Base-by-base conservation (phyloP, 2,797 vertebrate genomes). In the Cirrhinus molitorella region DNA sequence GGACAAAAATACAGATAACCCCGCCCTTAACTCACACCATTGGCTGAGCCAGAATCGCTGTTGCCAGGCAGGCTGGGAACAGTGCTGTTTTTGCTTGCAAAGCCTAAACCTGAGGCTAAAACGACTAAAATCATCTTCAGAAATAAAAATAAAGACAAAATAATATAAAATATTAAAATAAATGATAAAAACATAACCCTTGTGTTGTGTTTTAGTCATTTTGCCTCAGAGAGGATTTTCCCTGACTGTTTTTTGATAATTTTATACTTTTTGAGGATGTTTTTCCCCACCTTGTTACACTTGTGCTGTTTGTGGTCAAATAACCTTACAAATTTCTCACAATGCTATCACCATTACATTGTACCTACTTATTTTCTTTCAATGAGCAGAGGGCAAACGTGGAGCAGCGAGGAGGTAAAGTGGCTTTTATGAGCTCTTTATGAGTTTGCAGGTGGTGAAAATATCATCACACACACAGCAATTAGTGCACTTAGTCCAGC, bases 91-190 rank as follows among this genome's bases (percentile, higher is more conserved):
- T 34, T 19, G 16, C 17, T 63, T 31, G 0, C 13, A 10, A 65
- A 65, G 31, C 16, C 16, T 19, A 63, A 65, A 34, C 31, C 63
- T 65, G 9, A 45, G 17, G n/a, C 13, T 45, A 47, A 68, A 45
- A 70, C 0, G 0, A 31, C 4, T 23, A 45, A 13, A 10, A 68
- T 23, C 0, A 17, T 10, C 9, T 45, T 17, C n/a, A 25, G 8
- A 5, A 10, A 25, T 43, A 16, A 3, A 68, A 43, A 14, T 70
- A 16, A 25, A 45, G n/a, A 21, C 16, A 3, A 70, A 47, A 71
- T 47, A 0, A 43, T 47, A 70, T 25, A 25, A 45, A 70, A 25
- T 2, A n/a, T 31, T n/a, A 23, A 57, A 23, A 21, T 31, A 31
- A 21, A 25, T 25, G 13, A 70, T 70, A 45, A 45, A 70, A 16